Conservation (phyloP, 2,797 vertebrate genomes). For the Cossypha niveicapilla region DNA sequence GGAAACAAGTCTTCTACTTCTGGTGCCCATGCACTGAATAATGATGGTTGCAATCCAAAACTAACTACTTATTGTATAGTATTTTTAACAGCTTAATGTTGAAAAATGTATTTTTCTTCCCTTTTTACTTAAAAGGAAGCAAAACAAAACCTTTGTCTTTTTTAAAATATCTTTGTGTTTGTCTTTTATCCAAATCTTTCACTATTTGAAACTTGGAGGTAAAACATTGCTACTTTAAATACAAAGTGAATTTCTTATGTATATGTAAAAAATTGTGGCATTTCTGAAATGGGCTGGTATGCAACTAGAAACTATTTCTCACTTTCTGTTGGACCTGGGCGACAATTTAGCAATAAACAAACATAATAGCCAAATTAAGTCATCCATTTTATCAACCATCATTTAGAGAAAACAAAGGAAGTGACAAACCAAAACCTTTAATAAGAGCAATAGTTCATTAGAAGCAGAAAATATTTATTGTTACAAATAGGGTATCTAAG, state of each 20-base stretch:
- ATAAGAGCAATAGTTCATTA: slow-evolving; percentile 17
- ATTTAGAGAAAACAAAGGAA: background rate
- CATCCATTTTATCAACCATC: background rate
- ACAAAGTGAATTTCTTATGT: background rate
- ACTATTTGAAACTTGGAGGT: background rate
- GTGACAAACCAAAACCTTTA: background rate
- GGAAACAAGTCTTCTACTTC: background rate
- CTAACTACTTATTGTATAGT: background rate
- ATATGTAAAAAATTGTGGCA: background rate
- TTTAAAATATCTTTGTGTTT: background rate
- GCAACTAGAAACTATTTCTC: background rate
- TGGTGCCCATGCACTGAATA: background rate
- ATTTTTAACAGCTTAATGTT: background rate
- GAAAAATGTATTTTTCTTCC: background rate
- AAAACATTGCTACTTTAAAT: background rate
- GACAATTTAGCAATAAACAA: background rate
- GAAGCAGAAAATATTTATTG: slow-evolving; percentile 39
- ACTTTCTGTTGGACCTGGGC: background rate
- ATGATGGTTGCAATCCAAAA: background rate
- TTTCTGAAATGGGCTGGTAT: background rate
- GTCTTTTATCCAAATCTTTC: background rate
- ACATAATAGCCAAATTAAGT: background rate
- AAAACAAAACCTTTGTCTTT: fast-evolving
- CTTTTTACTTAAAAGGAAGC: background rate
- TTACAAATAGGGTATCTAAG: slow-evolving; percentile 42